A percentile compares a stretch with the other conserved stretches of the same genome.
These are phyloP conservation scores for Holacanthella duospinosa DNA, from an alignment of 2,888 invertebrate species.

Conservation along the genomic window DNA sequence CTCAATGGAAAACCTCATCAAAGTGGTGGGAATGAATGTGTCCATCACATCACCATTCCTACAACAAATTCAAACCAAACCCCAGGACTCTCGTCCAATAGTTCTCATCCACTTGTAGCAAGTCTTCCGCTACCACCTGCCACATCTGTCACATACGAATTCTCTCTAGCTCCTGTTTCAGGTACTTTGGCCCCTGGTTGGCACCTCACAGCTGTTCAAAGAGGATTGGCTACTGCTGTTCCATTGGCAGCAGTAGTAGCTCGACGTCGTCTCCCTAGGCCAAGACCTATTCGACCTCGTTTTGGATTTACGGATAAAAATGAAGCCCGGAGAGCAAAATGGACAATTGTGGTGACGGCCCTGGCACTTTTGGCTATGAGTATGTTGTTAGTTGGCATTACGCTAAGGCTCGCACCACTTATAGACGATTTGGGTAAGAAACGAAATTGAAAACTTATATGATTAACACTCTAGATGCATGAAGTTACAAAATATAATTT, in stretches of 20 bases:
- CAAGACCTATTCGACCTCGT: slow-evolving; percentile 25
- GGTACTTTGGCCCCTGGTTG: slow-evolving; percentile 36
- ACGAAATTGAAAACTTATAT: too few relatives aligned
- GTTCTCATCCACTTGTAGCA: slow-evolving; percentile 27
- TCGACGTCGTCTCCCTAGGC: slow-evolving; percentile 33
- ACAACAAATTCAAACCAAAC: not conserved
- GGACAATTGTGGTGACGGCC: slow-evolving; percentile 84
- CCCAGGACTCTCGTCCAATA: slow-evolving; percentile 17
- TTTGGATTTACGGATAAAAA: slow-evolving; percentile 36
- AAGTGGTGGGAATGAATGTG: not conserved
- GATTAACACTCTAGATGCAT: too few relatives aligned
- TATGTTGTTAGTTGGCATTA: slow-evolving; percentile 78
- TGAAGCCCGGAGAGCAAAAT: slow-evolving; percentile 53
- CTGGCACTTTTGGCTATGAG: slow-evolving; percentile 78
- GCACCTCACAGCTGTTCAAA: slow-evolving; percentile 35
- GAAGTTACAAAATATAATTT: too few relatives aligned
- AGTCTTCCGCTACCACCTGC: slow-evolving; percentile 32
- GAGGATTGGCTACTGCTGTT: slow-evolving; percentile 33
- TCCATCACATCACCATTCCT: not conserved
- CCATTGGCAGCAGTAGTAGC: slow-evolving; percentile 36
- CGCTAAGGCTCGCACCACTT: slow-evolving; percentile 83
- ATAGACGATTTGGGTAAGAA: slow-evolving; percentile 89
- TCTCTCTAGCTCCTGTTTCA: slow-evolving; percentile 34
- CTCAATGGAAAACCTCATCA: slow-evolving; percentile 15
- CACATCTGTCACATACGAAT: slow-evolving; percentile 36